Conservation (phyloP, 2,797 vertebrate genomes). For the Anableps anableps region DNA sequence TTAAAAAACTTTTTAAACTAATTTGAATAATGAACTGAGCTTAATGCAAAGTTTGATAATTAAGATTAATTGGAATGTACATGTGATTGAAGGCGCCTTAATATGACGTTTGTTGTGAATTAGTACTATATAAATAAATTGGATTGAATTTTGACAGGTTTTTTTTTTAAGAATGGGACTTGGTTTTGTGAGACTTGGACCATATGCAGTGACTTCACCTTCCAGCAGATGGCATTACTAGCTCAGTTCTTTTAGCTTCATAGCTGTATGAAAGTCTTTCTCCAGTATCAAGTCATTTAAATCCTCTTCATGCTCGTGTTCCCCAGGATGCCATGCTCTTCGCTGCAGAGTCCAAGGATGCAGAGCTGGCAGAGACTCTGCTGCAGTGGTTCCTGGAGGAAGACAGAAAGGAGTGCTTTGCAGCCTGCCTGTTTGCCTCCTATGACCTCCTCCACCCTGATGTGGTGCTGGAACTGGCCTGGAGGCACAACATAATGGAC, state of each 20-base stretch:
- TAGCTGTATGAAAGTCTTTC: neutral
- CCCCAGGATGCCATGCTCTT: conserved; percentile 92
- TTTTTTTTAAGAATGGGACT: no score
- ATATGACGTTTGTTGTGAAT: no score
- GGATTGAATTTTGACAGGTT: no score
- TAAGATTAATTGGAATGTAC: no score
- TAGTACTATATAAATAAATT: no score
- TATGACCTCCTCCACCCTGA: conserved; percentile 91
- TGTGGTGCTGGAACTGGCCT: conserved; percentile 89
- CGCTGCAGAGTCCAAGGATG: conserved; percentile 89
- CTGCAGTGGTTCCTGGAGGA: conserved; percentile 93
- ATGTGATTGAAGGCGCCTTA: no score
- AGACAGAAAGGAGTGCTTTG: conserved; percentile 88
- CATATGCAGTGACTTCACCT: neutral
- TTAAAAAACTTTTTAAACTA: no score
- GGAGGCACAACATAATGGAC: conserved; percentile 90
- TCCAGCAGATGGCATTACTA: conserved; percentile 45
- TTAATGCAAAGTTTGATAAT: no score
- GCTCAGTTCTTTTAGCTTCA: neutral
- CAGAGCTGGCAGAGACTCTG: conserved; percentile 87
- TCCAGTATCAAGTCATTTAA: neutral
- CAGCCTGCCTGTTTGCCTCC: conserved; percentile 89
- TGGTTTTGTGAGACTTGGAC: neutral
- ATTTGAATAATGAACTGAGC: no score
- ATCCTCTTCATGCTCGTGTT: neutral